Conservation (phyloP, 1,140 invertebrate genomes). For the Drepana arcuata region DNA sequence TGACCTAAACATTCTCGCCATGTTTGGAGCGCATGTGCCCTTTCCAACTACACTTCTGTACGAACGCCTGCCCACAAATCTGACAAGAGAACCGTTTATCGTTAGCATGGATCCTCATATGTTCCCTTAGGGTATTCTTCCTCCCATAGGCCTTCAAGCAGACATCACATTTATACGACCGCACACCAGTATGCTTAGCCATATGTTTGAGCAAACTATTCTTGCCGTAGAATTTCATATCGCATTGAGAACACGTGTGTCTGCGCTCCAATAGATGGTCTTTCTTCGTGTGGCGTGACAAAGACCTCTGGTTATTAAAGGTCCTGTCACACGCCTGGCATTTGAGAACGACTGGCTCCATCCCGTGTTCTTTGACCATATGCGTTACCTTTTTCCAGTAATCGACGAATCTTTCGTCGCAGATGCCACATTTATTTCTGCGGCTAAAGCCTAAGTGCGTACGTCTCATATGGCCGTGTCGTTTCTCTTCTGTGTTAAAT, state of each 20-base stretch:
- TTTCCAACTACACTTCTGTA: slow-evolving; percentile 21
- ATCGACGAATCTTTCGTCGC: slow-evolving; percentile 35
- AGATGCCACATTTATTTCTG: slow-evolving; percentile 33
- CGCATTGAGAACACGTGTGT: slow-evolving; percentile 68
- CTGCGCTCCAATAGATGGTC: slow-evolving; percentile 38
- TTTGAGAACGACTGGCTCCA: slow-evolving; percentile 29
- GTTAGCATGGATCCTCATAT: slow-evolving; percentile 38
- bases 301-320: slow-evolving; percentile 26
- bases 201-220: slow-evolving; percentile 81
- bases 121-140: slow-evolving; percentile 51
- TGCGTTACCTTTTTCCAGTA: slow-evolving; percentile 42
- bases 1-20: slow-evolving; percentile 23
- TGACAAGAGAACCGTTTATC: slow-evolving; percentile 19
- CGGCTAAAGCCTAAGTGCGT: slow-evolving; percentile 32
- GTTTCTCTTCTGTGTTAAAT: slow-evolving; percentile 25
- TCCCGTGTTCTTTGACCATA: slow-evolving; percentile 35
- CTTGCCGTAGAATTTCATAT: slow-evolving; percentile 81
- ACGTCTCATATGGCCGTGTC: slow-evolving; percentile 23
- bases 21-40: slow-evolving; percentile 51
- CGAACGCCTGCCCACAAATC: slow-evolving; percentile 9
- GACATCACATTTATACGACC: slow-evolving; percentile 22
- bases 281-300: slow-evolving; percentile 36
- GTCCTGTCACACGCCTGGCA: slow-evolving; percentile 39
- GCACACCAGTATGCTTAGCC: slow-evolving; percentile 79
- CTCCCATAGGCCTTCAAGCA: slow-evolving; percentile 35